A percentile compares a stretch with the other conserved stretches of the same genome.
Conservation (phyloP, 2,113 vertebrate species). For the Amphiprion percula region DNA sequence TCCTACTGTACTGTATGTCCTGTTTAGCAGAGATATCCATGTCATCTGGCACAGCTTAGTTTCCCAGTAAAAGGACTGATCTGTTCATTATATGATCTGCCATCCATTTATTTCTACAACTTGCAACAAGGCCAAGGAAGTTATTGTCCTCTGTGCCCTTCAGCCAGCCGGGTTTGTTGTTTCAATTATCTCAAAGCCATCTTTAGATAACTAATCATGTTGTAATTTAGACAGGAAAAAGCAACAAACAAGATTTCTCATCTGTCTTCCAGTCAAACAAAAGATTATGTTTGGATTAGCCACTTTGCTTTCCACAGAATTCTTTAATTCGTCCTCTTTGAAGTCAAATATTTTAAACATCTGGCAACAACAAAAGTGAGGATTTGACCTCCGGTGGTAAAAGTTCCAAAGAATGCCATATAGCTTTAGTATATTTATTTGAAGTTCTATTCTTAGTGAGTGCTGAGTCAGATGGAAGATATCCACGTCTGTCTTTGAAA, state of each 20-base stretch:
- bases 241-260: neutral
- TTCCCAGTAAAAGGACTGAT: constrained; percentile 7
- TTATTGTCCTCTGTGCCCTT: constrained; percentile 24
- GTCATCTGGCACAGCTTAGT: constrained; percentile 3
- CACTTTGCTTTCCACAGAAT: constrained; percentile 38
- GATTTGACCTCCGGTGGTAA: constrained; percentile 30
- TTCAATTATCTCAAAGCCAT: constrained; percentile 46
- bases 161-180: constrained; percentile 47
- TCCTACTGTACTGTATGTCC: neutral
- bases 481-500: constrained; percentile 67
- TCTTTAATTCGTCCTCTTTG: constrained; percentile 49
- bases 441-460: constrained; percentile 68
- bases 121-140: constrained; percentile 12
- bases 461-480: constrained; percentile 69
- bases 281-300: constrained; percentile 14
- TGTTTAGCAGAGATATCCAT: neutral
- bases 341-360: constrained; percentile 49
- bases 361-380: constrained; percentile 39
- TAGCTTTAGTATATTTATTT: constrained; percentile 57
- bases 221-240: constrained; percentile 25
- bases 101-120: constrained; percentile 16
- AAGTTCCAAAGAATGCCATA: constrained; percentile 37
- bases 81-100: constrained; percentile 20
- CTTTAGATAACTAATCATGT: constrained; percentile 27
- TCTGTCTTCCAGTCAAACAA: constrained; percentile 13